Base-by-base conservation (phyloP, 2,888 invertebrate species). In the Microctonus brassicae region DNA sequence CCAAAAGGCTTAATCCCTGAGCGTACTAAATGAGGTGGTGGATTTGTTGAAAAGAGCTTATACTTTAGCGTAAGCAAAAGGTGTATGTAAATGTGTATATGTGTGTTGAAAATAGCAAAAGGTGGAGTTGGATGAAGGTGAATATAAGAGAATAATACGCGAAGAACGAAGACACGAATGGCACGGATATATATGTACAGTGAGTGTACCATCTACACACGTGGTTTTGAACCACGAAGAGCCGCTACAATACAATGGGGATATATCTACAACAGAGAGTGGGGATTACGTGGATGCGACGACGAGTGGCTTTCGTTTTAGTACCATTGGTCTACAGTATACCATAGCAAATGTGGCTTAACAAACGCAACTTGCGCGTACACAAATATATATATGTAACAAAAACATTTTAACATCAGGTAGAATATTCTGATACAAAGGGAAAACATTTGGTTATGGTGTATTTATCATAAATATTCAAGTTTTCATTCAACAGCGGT, bases 41-140 rank as follows among this genome's bases (percentile, higher is more conserved):
- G 87, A 86, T 87, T 87, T 87, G 87, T 86, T 83, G 83, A 82
- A 85, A 84, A 87, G 85, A 86, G 86, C 87, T 87, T 86, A 85
- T 80, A 47, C 47, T 47, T 80, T 81, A 71, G 70, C 63, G 69
- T 60, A 64, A 53, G 57, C 61, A 69, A 67, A 68, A 66, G 72
- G 67, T 47, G n/a, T n/a, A n/a, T n/a, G n/a, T n/a, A n/a, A n/a
- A n/a, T n/a, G n/a, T n/a, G n/a, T n/a, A n/a, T n/a, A n/a, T n/a
- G n/a, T n/a, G 17, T 47, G 47, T 47, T 47, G 60, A 55, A 39
- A 47, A 67, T 74, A 69, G 73, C 47, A 22, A 55, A 22, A 39
- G 34, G 55, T 22, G 26, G 5, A 67, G 29, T 58, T 13, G 36
- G 72, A 68, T 55, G 26, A 55, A 36, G 64, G 57, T 73, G 72